phyloP scores from a whole-genome alignment of 1,140 invertebrate genomes.

The Procambarus virginalis region DNA sequence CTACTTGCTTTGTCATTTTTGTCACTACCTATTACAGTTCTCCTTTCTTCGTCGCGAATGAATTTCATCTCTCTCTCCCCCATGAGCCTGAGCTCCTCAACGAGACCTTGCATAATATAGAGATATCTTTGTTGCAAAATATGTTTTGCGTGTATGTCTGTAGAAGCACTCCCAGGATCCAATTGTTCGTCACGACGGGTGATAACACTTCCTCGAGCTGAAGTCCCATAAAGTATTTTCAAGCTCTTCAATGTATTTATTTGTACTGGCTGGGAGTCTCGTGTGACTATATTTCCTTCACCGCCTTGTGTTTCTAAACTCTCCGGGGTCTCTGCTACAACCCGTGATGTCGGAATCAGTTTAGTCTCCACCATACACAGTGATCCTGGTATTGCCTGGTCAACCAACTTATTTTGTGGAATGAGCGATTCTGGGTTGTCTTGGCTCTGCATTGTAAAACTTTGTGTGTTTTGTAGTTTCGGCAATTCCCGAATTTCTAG shows the following conservation, averaged over 20 bases:
- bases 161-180: neutral
- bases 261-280: no score
- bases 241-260: neutral
- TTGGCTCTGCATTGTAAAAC: neutral
- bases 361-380: neutral
- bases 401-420: neutral
- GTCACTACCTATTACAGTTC: neutral
- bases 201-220: neutral
- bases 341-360: neutral
- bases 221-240: neutral
- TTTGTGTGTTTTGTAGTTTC: neutral
- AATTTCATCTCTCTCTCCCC: constrained; percentile 5
- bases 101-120: neutral
- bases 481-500: neutral
- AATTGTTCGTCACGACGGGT: neutral
- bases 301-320: neutral
- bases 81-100: neutral
- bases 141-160: neutral
- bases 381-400: neutral
- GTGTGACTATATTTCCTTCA: no score
- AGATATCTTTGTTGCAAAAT: neutral
- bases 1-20: neutral
- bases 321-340: neutral
- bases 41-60: neutral
- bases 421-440: neutral